phyloP scores from a whole-genome alignment of 1,140 invertebrate genomes.

The Zeugodacus cucurbitae region DNA sequence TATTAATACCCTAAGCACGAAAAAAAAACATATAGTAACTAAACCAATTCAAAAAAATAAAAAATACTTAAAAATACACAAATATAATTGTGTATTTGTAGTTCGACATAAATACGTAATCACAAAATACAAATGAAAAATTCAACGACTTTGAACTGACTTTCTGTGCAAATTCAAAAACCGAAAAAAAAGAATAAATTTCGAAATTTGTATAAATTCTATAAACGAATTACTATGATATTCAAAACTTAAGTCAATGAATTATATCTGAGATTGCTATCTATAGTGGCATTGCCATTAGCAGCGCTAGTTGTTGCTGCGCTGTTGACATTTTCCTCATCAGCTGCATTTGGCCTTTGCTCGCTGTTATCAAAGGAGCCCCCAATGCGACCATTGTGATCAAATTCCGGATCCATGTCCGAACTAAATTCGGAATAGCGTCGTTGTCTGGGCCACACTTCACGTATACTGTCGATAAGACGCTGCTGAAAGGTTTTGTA shows the following conservation, averaged over 20 bases:
- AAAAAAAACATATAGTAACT: not conserved
- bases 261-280: slow-evolving; percentile 62
- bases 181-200: not conserved
- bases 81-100: not conserved
- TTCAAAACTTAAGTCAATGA: slow-evolving; percentile 54
- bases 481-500: slow-evolving; percentile 87
- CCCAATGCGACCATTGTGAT: slow-evolving; percentile 33
- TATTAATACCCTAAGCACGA: not conserved
- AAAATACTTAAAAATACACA: not conserved
- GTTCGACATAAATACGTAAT: not conserved
- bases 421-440: slow-evolving; percentile 56
- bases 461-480: slow-evolving; percentile 78
- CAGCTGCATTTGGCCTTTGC: not conserved
- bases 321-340: not conserved
- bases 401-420: slow-evolving; percentile 56
- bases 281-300: slow-evolving; percentile 55
- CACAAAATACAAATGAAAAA: not conserved
- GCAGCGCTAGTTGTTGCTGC: not conserved
- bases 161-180: not conserved
- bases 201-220: not conserved
- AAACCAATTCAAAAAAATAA: no score
- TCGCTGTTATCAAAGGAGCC: slow-evolving; percentile 37
- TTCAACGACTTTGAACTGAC: not conserved
- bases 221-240: not conserved
- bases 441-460: slow-evolving; percentile 57